Percentiles rank a stretch among this genome's conserved stretches.
Evolutionary conservation across 2,888 invertebrate species (phyloP).

Genomic region (Odontocerum albicorne): DNA sequence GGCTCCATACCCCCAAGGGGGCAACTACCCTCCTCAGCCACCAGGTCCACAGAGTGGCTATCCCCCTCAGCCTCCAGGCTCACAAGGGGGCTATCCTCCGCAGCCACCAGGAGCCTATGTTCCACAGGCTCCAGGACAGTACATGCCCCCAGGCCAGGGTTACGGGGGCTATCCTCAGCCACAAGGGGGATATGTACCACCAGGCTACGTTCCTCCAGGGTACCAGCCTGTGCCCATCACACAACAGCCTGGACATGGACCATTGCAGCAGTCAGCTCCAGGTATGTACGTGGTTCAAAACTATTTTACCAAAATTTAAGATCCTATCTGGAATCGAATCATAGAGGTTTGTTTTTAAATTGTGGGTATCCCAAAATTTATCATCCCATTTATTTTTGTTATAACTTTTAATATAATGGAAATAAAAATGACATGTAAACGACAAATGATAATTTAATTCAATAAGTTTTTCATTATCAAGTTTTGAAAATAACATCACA

Average conservation of each 20-base stretch:
- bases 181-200: slow-evolving; percentile 37
- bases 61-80: slow-evolving; percentile 26
- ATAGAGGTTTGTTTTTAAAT: too few relatives aligned
- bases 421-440: too few relatives aligned
- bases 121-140: slow-evolving; percentile 37
- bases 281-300: not conserved
- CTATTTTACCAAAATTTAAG: not conserved
- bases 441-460: too few relatives aligned
- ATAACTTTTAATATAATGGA: too few relatives aligned
- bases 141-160: slow-evolving; percentile 44
- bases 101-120: slow-evolving; percentile 28
- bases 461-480: too few relatives aligned
- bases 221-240: slow-evolving; percentile 48
- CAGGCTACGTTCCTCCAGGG: slow-evolving; percentile 39
- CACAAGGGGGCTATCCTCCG: slow-evolving; percentile 17
- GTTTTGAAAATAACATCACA: too few relatives aligned
- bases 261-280: slow-evolving; percentile 17
- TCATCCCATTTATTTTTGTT: too few relatives aligned
- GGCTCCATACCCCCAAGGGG: slow-evolving; percentile 25
- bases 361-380: too few relatives aligned
- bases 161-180: slow-evolving; percentile 32
- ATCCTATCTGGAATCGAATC: too few relatives aligned
- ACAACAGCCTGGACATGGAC: slow-evolving; percentile 42
- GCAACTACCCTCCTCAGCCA: slow-evolving; percentile 39
- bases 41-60: slow-evolving; percentile 40